Percentiles rank a stretch among this genome's conserved stretches.
Evolutionary conservation across 2,113 vertebrate species (phyloP).

Genomic region (Tetrao urogallus): DNA sequence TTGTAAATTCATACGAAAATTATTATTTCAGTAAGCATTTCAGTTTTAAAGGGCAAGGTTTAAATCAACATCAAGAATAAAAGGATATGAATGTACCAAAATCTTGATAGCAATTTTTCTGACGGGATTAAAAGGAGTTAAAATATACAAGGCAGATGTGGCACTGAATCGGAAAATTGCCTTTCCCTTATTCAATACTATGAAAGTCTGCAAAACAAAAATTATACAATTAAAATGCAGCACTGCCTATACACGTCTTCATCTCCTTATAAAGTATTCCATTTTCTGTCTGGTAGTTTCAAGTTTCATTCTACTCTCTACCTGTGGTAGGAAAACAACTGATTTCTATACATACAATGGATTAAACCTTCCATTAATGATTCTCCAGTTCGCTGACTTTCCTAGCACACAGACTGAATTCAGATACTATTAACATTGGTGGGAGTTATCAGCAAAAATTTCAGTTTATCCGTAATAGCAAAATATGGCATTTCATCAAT

Average conservation of each 20-base stretch:
- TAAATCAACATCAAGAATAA: constrained; percentile 51
- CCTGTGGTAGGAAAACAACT: neutral
- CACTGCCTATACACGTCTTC: neutral
- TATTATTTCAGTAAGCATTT: neutral
- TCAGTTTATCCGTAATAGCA: neutral
- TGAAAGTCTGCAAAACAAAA: constrained; percentile 90
- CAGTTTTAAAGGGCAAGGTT: neutral
- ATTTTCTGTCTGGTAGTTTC: neutral
- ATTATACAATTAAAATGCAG: constrained; percentile 30
- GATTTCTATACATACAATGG: neutral
- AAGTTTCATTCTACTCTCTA: neutral
- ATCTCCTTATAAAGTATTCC: neutral
- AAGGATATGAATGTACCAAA: constrained; percentile 99
- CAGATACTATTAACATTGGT: neutral
- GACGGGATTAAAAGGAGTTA: constrained; percentile 94
- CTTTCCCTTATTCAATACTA: constrained; percentile 97
- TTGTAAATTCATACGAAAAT: neutral
- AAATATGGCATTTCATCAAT: neutral
- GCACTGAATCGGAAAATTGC: constrained; percentile 96
- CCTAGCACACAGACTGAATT: neutral
- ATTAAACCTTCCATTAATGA: neutral
- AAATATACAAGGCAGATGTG: constrained; percentile 93
- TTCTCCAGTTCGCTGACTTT: neutral
- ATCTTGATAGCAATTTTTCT: constrained; percentile 96
- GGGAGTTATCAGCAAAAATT: neutral